A percentile compares a stretch with the other conserved stretches of the same genome.
Conservation (phyloP, 1,140 invertebrate genomes). For the Cheumatopsyche charites region DNA sequence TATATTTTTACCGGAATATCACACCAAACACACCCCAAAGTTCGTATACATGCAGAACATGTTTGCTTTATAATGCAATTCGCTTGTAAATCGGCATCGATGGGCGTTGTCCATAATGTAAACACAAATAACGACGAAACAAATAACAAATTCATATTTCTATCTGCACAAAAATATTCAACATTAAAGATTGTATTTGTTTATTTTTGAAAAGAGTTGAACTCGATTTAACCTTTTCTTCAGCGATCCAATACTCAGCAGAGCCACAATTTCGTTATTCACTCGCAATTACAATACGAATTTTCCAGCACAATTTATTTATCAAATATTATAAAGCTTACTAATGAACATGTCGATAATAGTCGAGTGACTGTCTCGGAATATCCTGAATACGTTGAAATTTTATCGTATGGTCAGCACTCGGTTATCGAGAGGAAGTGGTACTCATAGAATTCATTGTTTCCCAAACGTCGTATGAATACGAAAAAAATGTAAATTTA, state of each 20-base stretch:
- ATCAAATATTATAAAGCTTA: no score
- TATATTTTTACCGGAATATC: background rate
- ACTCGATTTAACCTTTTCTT: no score
- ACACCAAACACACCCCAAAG: constrained; percentile 26
- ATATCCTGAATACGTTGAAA: constrained; percentile 6
- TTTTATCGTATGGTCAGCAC: constrained; percentile 19
- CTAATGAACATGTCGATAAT: no score
- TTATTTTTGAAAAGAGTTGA: no score
- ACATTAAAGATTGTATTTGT: no score
- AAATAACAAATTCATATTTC: no score
- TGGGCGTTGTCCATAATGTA: background rate
- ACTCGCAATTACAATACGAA: no score
- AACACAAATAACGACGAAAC: background rate
- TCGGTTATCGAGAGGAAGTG: constrained; percentile 19
- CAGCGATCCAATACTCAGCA: no score
- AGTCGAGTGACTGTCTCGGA: background rate
- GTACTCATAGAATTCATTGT: constrained; percentile 1
- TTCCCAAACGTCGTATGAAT: constrained; percentile 2
- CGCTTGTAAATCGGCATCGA: background rate
- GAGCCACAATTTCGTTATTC: no score
- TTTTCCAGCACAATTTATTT: no score
- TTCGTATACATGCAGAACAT: constrained; percentile 21
- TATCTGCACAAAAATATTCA: no score
- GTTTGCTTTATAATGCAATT: constrained; percentile 13
- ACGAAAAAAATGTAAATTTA: no score